Conservation (phyloP, 1,140 invertebrate species). For the Drosophila triauraria region DNA sequence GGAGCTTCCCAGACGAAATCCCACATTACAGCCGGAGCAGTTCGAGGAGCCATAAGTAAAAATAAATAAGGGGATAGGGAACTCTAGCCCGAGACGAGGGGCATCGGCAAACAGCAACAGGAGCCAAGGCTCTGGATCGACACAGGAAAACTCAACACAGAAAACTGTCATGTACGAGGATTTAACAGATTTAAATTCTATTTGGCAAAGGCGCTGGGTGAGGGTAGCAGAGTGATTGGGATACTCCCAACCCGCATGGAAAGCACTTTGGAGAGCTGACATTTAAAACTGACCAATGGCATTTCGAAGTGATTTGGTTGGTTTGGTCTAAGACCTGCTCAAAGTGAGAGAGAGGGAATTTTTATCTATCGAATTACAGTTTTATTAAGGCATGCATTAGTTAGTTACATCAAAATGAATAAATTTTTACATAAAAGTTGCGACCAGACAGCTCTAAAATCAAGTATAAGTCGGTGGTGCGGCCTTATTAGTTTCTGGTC, state of each 20-base stretch:
- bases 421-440: too few species aligned
- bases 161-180: conserved; percentile 78
- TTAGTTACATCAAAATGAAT: too few species aligned
- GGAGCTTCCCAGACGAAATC: conserved; percentile 66
- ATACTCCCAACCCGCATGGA: conserved; percentile 13
- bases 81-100: conserved; percentile 4
- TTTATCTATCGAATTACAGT: too few species aligned
- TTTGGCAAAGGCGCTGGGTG: conserved; percentile 42
- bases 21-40: conserved; percentile 16
- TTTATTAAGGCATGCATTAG: too few species aligned
- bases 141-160: conserved; percentile 46
- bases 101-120: conserved; percentile 18
- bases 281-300: conserved; percentile 68
- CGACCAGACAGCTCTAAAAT: too few species aligned
- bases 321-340: not conserved
- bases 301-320: conserved; percentile 8
- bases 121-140: conserved; percentile 5
- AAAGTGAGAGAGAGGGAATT: too few species aligned
- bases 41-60: conserved; percentile 46
- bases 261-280: conserved; percentile 33
- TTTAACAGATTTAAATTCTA: conserved; percentile 83
- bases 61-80: conserved; percentile 57
- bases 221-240: not conserved
- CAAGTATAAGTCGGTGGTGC: too few species aligned
- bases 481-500: not conserved